Percentiles rank a stretch among this genome's conserved stretches.
Evolutionary conservation across 2,113 vertebrate species (phyloP).

Genomic region (Spea bombifrons): DNA sequence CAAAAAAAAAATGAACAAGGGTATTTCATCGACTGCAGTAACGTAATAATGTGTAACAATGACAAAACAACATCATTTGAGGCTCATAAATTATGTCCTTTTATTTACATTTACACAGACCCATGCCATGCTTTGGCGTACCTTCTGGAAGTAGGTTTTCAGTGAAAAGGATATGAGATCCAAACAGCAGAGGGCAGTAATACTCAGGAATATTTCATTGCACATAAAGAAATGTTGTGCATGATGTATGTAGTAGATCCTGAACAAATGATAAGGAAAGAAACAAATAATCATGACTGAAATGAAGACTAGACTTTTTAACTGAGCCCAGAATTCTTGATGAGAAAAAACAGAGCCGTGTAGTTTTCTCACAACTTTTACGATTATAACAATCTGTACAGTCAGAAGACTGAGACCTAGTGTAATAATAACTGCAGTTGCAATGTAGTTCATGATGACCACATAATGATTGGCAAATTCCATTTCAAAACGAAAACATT

Average conservation of each 20-base stretch:
- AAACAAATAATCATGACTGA: constrained; percentile 79
- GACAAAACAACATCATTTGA: neutral
- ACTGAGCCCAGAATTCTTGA: constrained; percentile 83
- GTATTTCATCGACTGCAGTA: too few species aligned
- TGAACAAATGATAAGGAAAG: constrained; percentile 81
- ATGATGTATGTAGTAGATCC: constrained; percentile 68
- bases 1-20: too few species aligned
- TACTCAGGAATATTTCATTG: constrained; percentile 83
- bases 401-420: constrained; percentile 58
- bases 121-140: constrained; percentile 18
- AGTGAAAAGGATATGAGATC: constrained; percentile 73
- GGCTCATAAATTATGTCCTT: neutral
- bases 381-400: constrained; percentile 69
- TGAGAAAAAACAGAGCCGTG: constrained; percentile 60
- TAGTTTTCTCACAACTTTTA: constrained; percentile 60
- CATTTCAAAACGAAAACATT: constrained; percentile 75
- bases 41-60: too few species aligned
- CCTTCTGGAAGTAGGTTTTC: constrained; percentile 61
- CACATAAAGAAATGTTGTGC: constrained; percentile 37
- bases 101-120: neutral
- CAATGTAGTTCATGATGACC: constrained; percentile 68
- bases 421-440: constrained; percentile 56
- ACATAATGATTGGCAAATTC: neutral
- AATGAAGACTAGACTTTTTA: constrained; percentile 81
- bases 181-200: constrained; percentile 81